These are phyloP conservation scores for Neolamprologus kungweensis DNA, from an alignment of 2,113 vertebrate species.

Conservation along the genomic window DNA sequence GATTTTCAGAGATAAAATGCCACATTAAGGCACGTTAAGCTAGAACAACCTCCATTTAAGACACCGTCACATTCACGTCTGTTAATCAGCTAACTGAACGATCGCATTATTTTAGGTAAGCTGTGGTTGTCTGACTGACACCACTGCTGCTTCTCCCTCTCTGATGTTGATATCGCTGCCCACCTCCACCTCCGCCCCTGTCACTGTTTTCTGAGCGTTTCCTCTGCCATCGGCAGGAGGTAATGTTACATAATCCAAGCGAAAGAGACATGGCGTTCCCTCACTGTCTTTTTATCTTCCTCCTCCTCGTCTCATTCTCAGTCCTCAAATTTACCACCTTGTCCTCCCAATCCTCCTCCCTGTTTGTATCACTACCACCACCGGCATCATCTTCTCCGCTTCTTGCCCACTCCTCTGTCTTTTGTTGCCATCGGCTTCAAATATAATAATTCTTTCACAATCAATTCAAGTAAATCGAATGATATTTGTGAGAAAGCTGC, in stretches of 20 bases:
- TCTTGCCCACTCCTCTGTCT: not conserved
- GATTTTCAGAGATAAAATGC: not conserved
- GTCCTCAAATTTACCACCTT: not conserved
- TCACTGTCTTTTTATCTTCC: not conserved
- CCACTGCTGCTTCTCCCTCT: not conserved
- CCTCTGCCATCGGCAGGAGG: slow-evolving; percentile 42
- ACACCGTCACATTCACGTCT: not conserved
- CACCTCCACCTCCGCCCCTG: slow-evolving; percentile 26
- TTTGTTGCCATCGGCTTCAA: not conserved
- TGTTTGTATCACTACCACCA: not conserved
- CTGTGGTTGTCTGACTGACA: not conserved
- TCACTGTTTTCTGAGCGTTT: slow-evolving; percentile 1
- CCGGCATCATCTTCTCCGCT: not conserved
- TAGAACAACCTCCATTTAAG: not conserved
- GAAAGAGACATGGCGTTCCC: not conserved
- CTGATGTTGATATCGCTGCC: slow-evolving; percentile 7
- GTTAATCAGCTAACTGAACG: not conserved
- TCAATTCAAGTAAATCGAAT: not conserved
- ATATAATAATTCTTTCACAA: not conserved
- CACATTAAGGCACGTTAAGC: not conserved
- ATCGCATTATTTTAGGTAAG: not conserved
- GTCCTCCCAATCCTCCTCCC: not conserved
- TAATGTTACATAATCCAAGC: slow-evolving; percentile 54
- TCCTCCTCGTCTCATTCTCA: slow-evolving; percentile 7
- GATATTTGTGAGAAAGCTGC: not conserved